These are phyloP conservation scores for Trematocara marginatum DNA, from an alignment of 2,113 vertebrate species.

Conservation along the genomic window DNA sequence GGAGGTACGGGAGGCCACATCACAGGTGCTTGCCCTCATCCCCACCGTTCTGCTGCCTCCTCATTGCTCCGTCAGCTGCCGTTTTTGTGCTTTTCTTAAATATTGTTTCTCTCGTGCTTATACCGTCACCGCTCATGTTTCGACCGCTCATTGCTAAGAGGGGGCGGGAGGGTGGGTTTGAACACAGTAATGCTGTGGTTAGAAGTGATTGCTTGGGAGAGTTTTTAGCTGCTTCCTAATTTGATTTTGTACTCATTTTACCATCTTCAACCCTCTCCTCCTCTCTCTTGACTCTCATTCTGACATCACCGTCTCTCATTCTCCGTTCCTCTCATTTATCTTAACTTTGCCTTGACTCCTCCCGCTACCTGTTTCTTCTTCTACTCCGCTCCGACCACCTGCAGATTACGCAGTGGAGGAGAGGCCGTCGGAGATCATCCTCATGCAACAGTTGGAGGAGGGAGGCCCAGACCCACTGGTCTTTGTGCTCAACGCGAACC, in stretches of 20 bases:
- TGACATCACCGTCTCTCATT: background rate
- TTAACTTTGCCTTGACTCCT: background rate
- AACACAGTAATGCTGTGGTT: background rate
- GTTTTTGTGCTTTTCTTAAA: constrained; percentile 10
- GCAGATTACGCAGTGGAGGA: constrained; percentile 97
- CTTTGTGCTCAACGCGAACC: constrained; percentile 97
- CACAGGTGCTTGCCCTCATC: constrained; percentile 78
- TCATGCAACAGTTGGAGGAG: constrained; percentile 97
- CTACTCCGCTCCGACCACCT: background rate
- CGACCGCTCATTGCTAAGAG: constrained; percentile 11
- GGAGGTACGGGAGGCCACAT: constrained; percentile 87
- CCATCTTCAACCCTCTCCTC: background rate
- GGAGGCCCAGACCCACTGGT: constrained; percentile 91
- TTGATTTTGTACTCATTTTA: background rate
- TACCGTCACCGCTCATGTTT: constrained; percentile 24
- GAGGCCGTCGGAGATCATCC: constrained; percentile 88
- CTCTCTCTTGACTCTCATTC: background rate
- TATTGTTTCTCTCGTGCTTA: constrained; percentile 19
- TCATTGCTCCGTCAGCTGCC: constrained; percentile 30
- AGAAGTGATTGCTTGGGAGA: background rate
- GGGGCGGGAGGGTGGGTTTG: background rate
- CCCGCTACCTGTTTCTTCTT: background rate
- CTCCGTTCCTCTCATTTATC: background rate
- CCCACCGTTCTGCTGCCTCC: constrained; percentile 61
- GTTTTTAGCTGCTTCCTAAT: background rate